These are phyloP conservation scores for Platichthys stellatus DNA, from an alignment of 2,113 vertebrate species.

Conservation along the genomic window DNA sequence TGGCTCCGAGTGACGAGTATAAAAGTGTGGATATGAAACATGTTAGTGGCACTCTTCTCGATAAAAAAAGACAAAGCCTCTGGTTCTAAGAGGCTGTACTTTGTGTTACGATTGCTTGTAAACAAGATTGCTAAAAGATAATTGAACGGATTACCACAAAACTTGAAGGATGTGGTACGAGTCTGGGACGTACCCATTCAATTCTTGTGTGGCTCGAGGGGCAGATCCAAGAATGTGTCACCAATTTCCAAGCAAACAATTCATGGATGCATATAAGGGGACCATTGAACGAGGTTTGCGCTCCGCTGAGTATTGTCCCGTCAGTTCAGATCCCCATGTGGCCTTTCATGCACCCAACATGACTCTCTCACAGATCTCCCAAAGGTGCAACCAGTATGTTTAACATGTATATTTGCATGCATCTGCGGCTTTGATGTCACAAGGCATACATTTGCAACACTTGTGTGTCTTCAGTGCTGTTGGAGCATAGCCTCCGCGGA, in stretches of 20 bases:
- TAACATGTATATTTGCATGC: constrained; percentile 36
- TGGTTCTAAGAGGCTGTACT: neutral
- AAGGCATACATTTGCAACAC: constrained; percentile 41
- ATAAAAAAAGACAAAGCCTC: neutral
- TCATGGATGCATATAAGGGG: no score
- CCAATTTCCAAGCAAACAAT: no score
- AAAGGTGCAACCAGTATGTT: constrained; percentile 14
- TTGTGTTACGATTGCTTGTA: no score
- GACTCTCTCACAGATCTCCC: neutral
- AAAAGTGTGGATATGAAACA: constrained; percentile 19
- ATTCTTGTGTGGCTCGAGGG: no score
- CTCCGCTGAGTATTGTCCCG: neutral
- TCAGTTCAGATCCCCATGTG: constrained; percentile 8
- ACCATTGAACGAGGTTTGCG: no score
- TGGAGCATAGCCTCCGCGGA: constrained; percentile 37
- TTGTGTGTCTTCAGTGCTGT: constrained; percentile 28
- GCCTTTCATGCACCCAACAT: constrained; percentile 4
- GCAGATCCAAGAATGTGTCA: no score
- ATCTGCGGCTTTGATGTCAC: constrained; percentile 46
- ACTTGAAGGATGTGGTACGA: neutral
- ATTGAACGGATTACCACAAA: neutral
- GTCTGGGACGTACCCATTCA: neutral
- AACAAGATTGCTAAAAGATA: no score
- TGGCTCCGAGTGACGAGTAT: constrained; percentile 29
- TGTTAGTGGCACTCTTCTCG: neutral